A percentile compares a stretch with the other conserved stretches of the same genome.
Evolutionary conservation across 1,140 invertebrate species (phyloP).

Genomic region (Drosophila truncata): DNA sequence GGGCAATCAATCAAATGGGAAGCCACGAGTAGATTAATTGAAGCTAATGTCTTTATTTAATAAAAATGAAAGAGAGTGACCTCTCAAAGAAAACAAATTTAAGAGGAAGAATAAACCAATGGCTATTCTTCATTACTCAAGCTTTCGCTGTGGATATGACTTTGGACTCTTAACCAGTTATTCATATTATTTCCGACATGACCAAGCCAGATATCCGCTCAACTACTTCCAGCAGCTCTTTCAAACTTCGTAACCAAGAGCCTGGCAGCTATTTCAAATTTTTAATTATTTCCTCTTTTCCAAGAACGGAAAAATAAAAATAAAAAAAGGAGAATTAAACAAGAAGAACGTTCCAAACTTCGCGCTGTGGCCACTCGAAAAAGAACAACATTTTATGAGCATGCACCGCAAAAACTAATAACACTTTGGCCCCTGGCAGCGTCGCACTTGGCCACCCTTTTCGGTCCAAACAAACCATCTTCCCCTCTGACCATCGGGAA

Average conservation of each 20-base stretch:
- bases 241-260: slow-evolving; percentile 69
- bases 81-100: not conserved
- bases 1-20: slow-evolving; percentile 23
- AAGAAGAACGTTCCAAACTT: slow-evolving; percentile 61
- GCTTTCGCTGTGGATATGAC: not conserved
- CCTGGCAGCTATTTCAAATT: slow-evolving; percentile 67
- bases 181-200: slow-evolving; percentile 25
- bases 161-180: not conserved
- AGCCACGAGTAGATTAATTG: slow-evolving; percentile 14
- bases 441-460: not conserved
- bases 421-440: slow-evolving; percentile 61
- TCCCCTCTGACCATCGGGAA: slow-evolving; percentile 23
- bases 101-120: not conserved
- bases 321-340: slow-evolving; percentile 20
- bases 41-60: slow-evolving; percentile 21
- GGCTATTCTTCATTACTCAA: not conserved
- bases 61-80: slow-evolving; percentile 1
- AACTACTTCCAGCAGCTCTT: slow-evolving; percentile 52
- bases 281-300: slow-evolving; percentile 74
- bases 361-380: slow-evolving; percentile 58
- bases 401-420: slow-evolving; percentile 78
- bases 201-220: slow-evolving; percentile 36
- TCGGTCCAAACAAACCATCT: slow-evolving; percentile 22
- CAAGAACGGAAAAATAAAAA: slow-evolving; percentile 25
- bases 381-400: slow-evolving; percentile 79